Base-by-base conservation (phyloP, 1,140 invertebrate species). In the Eupeodes corollae region DNA sequence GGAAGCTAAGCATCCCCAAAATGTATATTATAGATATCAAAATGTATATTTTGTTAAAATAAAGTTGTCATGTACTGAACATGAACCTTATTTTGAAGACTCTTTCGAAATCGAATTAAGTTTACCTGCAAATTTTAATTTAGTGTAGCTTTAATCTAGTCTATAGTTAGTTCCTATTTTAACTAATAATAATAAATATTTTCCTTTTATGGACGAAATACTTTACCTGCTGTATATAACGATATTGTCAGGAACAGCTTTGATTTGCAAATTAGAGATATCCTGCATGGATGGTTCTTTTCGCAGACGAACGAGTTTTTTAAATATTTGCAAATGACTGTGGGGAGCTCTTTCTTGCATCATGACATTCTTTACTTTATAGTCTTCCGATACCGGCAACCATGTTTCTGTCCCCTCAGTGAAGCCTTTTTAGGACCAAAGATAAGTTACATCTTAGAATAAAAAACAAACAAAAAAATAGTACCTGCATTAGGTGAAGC, bases 351-450 rank as follows among this genome's bases (percentile, higher is more conserved):
- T 32, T 1, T 10, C 49, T 38, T 67, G 56, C 0, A 46, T 37
- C 10, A 52, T 42, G 9, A 52, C 64, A 61, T 86, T 85, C 0
- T 80, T 53, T 0, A 58, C 59, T 42, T 50, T 43, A 49, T 81
- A 83, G 54, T 83, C 78, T 0, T 62, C 48, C 46, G 79, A 73
- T 2, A 84, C 72, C 1, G 82, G 82, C 35, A 85, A 48, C 82
- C 83, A 85, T 1, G 82, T 78, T 39, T 55, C 69, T 5, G 44
- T 49, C 8, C 52, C 71, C 0, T 57, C 75, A 5, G 74, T 82
- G 57, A 81, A 80, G n/a, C 83, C 34, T 35, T n/a, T 9, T 9
- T 32, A 33, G 15, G 31, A 31, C 11, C 13, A 5, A 38, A 13
- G 26, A 26, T 1, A 34, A 45, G 32, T 12, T 5, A 9, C 37